Evolutionary conservation across 2,113 vertebrate species (phyloP).

Genomic region (Notiomystis cincta): DNA sequence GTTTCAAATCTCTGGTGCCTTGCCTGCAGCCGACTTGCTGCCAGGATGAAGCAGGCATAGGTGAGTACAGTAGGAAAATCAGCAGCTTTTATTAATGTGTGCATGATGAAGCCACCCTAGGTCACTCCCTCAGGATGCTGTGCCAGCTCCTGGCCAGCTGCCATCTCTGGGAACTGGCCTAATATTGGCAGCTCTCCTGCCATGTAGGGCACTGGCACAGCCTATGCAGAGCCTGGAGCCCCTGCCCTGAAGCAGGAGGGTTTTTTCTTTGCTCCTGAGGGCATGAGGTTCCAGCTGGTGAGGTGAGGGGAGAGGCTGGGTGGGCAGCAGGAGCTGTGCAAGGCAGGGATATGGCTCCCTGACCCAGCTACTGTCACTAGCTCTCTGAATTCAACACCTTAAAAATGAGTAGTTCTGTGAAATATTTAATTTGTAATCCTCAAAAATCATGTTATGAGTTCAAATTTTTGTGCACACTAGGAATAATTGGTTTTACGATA

Average conservation of each 20-base stretch:
- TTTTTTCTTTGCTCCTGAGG: background rate
- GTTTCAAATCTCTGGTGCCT: background rate
- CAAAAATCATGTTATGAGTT: background rate
- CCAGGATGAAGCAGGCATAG: background rate
- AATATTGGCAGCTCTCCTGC: background rate
- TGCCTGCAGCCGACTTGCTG: background rate
- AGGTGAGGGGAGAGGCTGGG: background rate
- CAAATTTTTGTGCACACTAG: background rate
- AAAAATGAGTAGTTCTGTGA: background rate
- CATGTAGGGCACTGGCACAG: background rate
- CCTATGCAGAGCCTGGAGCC: background rate
- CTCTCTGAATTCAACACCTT: background rate
- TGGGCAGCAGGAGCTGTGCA: background rate
- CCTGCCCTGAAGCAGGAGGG: background rate
- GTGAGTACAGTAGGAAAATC: background rate
- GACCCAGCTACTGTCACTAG: background rate
- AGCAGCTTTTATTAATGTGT: background rate
- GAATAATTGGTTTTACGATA: background rate
- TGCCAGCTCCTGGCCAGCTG: accelerated
- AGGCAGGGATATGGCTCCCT: background rate
- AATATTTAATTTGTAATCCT: background rate
- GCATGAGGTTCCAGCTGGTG: background rate
- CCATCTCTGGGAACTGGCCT: no score
- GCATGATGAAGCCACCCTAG: background rate
- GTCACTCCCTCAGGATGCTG: background rate